Evolutionary conservation across 1,140 invertebrate genomes (phyloP).

Genomic region (Chionoecetes opilio): DNA sequence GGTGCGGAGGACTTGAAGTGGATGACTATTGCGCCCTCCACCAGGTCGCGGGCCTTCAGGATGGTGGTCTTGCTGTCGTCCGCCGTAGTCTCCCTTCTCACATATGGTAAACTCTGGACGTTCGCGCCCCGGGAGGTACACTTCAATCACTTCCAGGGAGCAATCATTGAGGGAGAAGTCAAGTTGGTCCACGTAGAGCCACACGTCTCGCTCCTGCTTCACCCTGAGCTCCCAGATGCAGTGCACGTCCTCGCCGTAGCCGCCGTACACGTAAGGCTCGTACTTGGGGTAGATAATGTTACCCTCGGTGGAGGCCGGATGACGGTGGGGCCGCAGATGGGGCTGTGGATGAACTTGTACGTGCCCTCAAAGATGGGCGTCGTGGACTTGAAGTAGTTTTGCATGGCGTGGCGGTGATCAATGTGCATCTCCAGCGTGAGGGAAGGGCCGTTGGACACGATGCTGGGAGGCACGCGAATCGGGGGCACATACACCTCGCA

Average conservation of each 20-base stretch:
- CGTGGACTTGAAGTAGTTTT: conserved; percentile 93
- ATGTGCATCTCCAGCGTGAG: conserved; percentile 91
- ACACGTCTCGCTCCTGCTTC: conserved; percentile 91
- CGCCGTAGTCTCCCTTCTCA: conserved; percentile 72
- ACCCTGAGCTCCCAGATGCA: conserved; percentile 94
- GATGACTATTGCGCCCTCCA: conserved; percentile 82
- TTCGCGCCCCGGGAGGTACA: conserved; percentile 67
- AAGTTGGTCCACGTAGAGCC: conserved; percentile 93
- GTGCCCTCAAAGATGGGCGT: conserved; percentile 91
- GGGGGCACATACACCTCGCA: conserved; percentile 77
- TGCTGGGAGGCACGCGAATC: conserved; percentile 81
- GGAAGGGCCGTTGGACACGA: conserved; percentile 91
- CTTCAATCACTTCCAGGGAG: conserved; percentile 76
- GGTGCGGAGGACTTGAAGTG: conserved; percentile 87
- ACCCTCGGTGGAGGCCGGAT: conserved; percentile 90
- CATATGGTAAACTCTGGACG: conserved; percentile 80
- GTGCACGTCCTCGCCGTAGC: conserved; percentile 90
- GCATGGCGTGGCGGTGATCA: conserved; percentile 91
- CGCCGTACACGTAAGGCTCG: conserved; percentile 89
- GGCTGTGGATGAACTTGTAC: conserved; percentile 94
- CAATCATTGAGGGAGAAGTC: conserved; percentile 87
- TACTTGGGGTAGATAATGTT: conserved; percentile 90
- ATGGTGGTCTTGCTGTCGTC: conserved; percentile 86
- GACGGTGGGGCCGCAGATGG: conserved; percentile 92
- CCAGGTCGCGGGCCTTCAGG: conserved; percentile 88